Base-by-base conservation (phyloP, 23 tunicate genomes). In the Phallusia fumigata region DNA sequence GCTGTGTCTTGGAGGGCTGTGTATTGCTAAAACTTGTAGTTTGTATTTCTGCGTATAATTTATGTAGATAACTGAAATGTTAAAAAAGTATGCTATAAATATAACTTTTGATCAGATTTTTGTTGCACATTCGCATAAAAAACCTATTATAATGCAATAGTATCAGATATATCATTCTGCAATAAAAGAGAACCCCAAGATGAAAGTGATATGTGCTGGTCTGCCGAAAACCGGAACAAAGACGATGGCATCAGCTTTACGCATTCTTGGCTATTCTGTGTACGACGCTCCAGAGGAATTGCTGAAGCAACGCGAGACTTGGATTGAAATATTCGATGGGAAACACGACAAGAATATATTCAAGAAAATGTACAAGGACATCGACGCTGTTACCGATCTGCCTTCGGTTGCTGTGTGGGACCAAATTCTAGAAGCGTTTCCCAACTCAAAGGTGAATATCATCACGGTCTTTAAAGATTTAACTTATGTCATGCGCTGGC, bases 201-300 rank as follows among this genome's bases (percentile, higher is more conserved):
- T 58, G 69, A 58, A 58, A 58, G 69, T 58, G 16, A 58, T 58
- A 21, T 58, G 69, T 16, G 69, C 69, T 24, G 69, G 69, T 24
- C 26, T 58, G 69, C 69, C 69, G 69, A 58, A 58, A 58, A 58
- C 69, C 69, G 69, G 69, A 3, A 58, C 69, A 22, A 58, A 58
- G 16, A 21, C 69, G 16, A 58, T 58, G 69, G 69, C 69, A 1
- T 21, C 26, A 58, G 69, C 16, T 58, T 13, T 58, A 6, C 69
- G 69, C 28, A 58, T 58, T 24, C 28, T 58, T 21, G 69, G 69
- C 13, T 58, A 58, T 24, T 21, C 69, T 58, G 69, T 58, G 11
- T 58, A 58, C 28, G 69, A 58, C 28, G 69, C 69, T 8, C 28
- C 28, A 1, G 69, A 58, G 69, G 15, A 58, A 58, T 6, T 58